A percentile compares a stretch with the other conserved stretches of the same genome.
Evolutionary conservation across 2,888 invertebrate genomes (phyloP).

Genomic region (Latrodectus elegans): DNA sequence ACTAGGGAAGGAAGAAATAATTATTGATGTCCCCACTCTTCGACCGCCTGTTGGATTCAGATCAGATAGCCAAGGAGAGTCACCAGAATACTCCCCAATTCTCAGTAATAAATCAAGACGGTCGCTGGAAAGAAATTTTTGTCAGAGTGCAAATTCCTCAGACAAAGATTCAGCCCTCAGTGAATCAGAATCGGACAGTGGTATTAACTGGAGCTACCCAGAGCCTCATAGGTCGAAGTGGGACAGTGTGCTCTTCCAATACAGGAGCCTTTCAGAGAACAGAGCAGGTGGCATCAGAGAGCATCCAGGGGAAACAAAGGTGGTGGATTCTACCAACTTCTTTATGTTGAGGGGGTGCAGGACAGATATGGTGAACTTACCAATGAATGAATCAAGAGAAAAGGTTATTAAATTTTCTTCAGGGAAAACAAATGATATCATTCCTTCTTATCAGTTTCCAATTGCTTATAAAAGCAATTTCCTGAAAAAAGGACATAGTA

Average conservation of each 20-base stretch:
- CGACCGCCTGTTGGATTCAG: slow-evolving; percentile 69
- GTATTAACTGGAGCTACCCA: slow-evolving; percentile 66
- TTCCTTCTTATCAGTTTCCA: slow-evolving; percentile 69
- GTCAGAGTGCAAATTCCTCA: slow-evolving; percentile 15
- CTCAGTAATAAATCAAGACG: slow-evolving; percentile 49
- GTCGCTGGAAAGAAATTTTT: slow-evolving; percentile 25
- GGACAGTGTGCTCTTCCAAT: slow-evolving; percentile 18
- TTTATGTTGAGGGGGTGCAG: slow-evolving; percentile 37
- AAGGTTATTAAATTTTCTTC: slow-evolving; percentile 17
- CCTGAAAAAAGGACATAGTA: slow-evolving; percentile 69
- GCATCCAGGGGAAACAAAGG: slow-evolving; percentile 55
- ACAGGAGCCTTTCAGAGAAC: slow-evolving; percentile 61
- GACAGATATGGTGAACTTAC: background rate
- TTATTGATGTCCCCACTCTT: slow-evolving; percentile 71
- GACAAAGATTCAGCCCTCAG: slow-evolving; percentile 67
- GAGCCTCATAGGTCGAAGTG: slow-evolving; percentile 18
- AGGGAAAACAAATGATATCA: slow-evolving; percentile 19
- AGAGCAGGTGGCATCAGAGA: slow-evolving; percentile 20
- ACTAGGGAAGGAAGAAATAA: slow-evolving; percentile 70
- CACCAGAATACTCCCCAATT: slow-evolving; percentile 44
- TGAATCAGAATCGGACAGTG: slow-evolving; percentile 66
- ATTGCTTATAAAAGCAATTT: slow-evolving; percentile 70
- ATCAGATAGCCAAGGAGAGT: slow-evolving; percentile 23
- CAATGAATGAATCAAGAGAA: slow-evolving; percentile 9
- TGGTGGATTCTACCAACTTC: slow-evolving; percentile 61